These are phyloP conservation scores for Scelioninae gen. 2 DNA, from an alignment of 2,888 invertebrate species.

Conservation along the genomic window DNA sequence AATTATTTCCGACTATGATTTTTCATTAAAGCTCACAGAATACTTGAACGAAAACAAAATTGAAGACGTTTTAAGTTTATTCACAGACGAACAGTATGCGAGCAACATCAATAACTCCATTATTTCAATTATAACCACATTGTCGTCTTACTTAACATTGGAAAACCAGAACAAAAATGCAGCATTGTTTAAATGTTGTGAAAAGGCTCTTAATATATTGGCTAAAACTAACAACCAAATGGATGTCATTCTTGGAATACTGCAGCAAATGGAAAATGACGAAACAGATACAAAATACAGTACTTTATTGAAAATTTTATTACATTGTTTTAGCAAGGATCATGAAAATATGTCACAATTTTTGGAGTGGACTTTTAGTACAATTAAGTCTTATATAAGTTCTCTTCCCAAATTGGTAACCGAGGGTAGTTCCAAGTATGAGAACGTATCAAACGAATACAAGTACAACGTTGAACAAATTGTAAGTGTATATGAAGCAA, in stretches of 20 bases:
- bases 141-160: slow-evolving; percentile 33
- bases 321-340: slow-evolving; percentile 3
- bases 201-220: slow-evolving; percentile 21
- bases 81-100: slow-evolving; percentile 7
- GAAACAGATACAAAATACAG: slow-evolving; percentile 45
- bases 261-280: slow-evolving; percentile 55
- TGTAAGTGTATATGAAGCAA: slow-evolving; percentile 27
- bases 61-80: slow-evolving; percentile 12
- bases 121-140: slow-evolving; percentile 14
- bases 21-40: slow-evolving; percentile 1
- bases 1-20: slow-evolving; percentile 4
- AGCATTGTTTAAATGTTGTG: slow-evolving; percentile 34
- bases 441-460: slow-evolving; percentile 11
- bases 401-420: slow-evolving; percentile 11
- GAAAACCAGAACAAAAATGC: slow-evolving; percentile 24
- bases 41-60: slow-evolving; percentile 73
- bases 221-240: slow-evolving; percentile 40
- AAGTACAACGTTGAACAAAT: slow-evolving; percentile 18
- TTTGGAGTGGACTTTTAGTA: slow-evolving; percentile 51
- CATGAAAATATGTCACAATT: slow-evolving; percentile 14
- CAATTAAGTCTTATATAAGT: slow-evolving; percentile 53
- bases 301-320: slow-evolving; percentile 39
- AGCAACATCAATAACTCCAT: slow-evolving; percentile 9
- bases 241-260: slow-evolving; percentile 52
- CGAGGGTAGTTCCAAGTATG: neutral